Conservation (phyloP, 2,113 vertebrate species). For the Aptenodytes patagonicus region DNA sequence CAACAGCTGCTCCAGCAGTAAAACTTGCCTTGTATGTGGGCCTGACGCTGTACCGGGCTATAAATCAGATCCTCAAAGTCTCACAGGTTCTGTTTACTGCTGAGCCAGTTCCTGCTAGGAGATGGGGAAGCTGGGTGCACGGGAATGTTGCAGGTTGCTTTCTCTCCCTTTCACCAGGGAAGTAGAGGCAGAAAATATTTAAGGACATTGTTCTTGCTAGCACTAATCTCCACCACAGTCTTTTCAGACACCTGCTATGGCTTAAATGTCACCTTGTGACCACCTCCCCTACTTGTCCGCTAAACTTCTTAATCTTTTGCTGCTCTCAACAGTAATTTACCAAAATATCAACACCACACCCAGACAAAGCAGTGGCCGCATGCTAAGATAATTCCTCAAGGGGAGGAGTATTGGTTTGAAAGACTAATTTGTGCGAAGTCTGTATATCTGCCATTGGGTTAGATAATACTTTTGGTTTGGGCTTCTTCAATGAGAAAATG, state of each 20-base stretch:
- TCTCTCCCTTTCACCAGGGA: neutral
- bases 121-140: neutral
- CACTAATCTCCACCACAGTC: neutral
- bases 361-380: neutral
- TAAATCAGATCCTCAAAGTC: neutral
- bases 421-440: neutral
- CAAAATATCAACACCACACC: neutral
- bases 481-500: neutral
- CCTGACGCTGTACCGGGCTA: neutral
- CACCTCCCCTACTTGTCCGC: neutral
- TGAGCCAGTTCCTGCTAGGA: neutral
- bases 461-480: neutral
- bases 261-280: neutral
- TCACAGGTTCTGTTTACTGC: neutral
- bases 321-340: neutral
- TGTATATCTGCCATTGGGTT: neutral
- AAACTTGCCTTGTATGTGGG: neutral
- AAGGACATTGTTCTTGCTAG: neutral
- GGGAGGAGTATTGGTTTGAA: neutral
- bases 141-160: neutral
- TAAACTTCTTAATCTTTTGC: neutral
- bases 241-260: neutral
- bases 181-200: neutral
- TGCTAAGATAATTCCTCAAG: neutral
- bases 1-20: neutral